Evolutionary conservation across 2,113 vertebrate species (phyloP).

Genomic region (Upupa epops): DNA sequence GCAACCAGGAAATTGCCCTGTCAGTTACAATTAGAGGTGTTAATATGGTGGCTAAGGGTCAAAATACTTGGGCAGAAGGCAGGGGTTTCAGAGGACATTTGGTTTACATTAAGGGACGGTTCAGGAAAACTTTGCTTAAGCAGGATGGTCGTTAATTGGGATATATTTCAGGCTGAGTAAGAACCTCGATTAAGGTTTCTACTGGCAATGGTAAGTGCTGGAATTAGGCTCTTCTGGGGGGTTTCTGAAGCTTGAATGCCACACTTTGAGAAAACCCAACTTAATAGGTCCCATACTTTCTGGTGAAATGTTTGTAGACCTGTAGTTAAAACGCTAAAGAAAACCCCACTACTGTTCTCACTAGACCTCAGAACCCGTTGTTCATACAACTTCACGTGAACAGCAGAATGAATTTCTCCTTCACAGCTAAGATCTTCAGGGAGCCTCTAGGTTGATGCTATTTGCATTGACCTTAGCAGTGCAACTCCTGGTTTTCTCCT

Average conservation of each 20-base stretch:
- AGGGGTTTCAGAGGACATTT: conserved; percentile 53
- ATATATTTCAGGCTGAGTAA: background rate
- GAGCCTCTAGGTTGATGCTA: background rate
- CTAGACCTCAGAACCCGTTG: background rate
- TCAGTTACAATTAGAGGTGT: conserved; percentile 74
- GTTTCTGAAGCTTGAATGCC: background rate
- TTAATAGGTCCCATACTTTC: background rate
- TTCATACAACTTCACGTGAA: background rate
- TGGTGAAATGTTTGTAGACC: background rate
- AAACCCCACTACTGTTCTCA: background rate
- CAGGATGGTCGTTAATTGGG: background rate
- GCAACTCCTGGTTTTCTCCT: background rate
- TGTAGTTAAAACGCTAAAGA: background rate
- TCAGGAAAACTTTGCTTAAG: conserved; percentile 51
- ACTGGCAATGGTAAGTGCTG: background rate
- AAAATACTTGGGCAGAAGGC: conserved; percentile 43
- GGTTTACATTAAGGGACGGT: conserved; percentile 59
- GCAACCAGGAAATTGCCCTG: conserved; percentile 73
- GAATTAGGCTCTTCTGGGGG: background rate
- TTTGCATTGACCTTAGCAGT: background rate
- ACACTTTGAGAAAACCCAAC: background rate
- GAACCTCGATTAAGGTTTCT: background rate
- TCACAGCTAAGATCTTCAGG: background rate
- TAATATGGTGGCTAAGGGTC: conserved; percentile 67
- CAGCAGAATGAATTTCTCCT: background rate